Evolutionary conservation across 2,888 invertebrate species (phyloP), one percentile per base, ranked within the genome.

Genomic region (Chloroclystis v-ata): DNA sequence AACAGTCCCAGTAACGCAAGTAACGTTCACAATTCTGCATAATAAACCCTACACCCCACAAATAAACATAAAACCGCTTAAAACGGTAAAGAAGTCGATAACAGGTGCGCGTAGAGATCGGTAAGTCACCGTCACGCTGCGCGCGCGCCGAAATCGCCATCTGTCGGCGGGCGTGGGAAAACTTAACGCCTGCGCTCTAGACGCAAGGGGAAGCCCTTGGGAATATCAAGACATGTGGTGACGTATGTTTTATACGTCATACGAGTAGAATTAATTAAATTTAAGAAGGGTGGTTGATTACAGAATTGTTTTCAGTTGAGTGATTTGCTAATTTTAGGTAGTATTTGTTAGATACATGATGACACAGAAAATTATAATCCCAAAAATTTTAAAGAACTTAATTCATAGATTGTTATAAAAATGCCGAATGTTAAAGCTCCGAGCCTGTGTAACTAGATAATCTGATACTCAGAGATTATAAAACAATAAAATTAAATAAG

Each of bases 81-180:
- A 33, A 42, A 38, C 35, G 53, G 52, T 53, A 52, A 43, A 59
- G 56, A 56, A 60, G 56, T 68, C 69, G 77, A 75, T 75, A 69
- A 78, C 86, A 86, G 86, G 86, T 86, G 85, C 59, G 58, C 49
- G 50, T 49, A 72, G 75, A 78, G 75, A 84, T 83, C 84, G 82
- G 87, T 85, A 86, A 81, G 84, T 69, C 86, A 86, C 85, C 75
- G 86, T 85, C 78, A 82, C 81, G 86, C 73, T 78, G 69, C 66
- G 76, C 75, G 78, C 63, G 74, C 78, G 73, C 69, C 50, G 52
- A 47, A 48, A 57, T 59, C 73, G 72, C 73, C 85, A 83, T 82
- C 73, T 86, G 82, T 75, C 61, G 70, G 53, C 71, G 67, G n/a
- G 67, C 83, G 85, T 87, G 87, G 87, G 87, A 86, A 86, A 84